Conservation (phyloP, 2,888 invertebrate species). For the Mimas tiliae region DNA sequence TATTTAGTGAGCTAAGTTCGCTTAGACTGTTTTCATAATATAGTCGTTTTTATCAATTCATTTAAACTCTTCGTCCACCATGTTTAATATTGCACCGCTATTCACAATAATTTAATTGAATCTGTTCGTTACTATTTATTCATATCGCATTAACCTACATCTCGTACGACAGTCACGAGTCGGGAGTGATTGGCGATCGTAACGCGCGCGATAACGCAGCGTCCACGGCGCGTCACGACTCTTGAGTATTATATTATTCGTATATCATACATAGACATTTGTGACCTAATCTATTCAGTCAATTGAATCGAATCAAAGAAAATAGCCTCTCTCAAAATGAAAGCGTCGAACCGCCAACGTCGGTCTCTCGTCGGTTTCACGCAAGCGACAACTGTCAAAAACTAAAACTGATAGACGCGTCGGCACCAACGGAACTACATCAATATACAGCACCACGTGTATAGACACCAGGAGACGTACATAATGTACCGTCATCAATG, state of each 20-base stretch:
- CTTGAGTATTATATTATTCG: conserved; percentile 70
- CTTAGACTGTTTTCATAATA: conserved; percentile 55
- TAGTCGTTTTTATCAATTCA: conserved; percentile 37
- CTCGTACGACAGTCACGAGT: conserved; percentile 44
- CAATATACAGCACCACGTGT: conserved; percentile 53
- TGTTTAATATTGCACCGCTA: conserved; percentile 68
- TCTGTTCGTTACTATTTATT: conserved; percentile 40
- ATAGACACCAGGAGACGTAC: too few species aligned
- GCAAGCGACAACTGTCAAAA: conserved; percentile 33
- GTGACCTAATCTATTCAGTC: conserved; percentile 84
- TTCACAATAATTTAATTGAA: conserved; percentile 43
- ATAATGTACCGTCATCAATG: too few species aligned
- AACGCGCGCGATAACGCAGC: conserved; percentile 48
- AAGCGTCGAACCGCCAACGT: conserved; percentile 59
- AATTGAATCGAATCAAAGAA: conserved; percentile 80
- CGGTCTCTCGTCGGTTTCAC: conserved; percentile 36
- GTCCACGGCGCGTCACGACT: conserved; percentile 51
- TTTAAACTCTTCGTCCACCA: conserved; percentile 47
- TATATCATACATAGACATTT: conserved; percentile 68
- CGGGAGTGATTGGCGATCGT: conserved; percentile 42
- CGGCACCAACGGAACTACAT: conserved; percentile 48
- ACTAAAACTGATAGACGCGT: conserved; percentile 43
- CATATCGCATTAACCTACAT: conserved; percentile 48
- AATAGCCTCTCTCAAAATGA: conserved; percentile 79
- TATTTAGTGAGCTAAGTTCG: conserved; percentile 80